Evolutionary conservation across 2,797 vertebrate species (phyloP).

Genomic region (Staurois parvus): DNA sequence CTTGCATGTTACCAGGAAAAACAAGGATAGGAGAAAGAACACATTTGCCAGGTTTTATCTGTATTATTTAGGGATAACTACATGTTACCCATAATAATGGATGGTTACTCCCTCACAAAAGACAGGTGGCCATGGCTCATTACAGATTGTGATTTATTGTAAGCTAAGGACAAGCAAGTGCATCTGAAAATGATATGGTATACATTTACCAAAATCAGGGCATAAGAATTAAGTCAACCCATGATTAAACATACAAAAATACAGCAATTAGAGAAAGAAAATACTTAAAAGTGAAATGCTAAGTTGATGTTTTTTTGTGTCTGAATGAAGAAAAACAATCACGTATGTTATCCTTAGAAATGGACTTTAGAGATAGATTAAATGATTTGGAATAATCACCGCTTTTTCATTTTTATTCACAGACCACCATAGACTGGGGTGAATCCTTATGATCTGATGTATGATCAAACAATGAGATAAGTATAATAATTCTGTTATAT

Average conservation of each 20-base stretch:
- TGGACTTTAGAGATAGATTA: constrained; percentile 46
- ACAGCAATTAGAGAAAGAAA: constrained; percentile 53
- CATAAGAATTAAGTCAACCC: constrained; percentile 59
- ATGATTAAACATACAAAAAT: constrained; percentile 58
- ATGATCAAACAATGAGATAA: constrained; percentile 34
- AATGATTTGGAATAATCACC: constrained; percentile 58
- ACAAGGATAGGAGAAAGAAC: constrained; percentile 41
- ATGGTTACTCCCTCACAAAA: constrained; percentile 60
- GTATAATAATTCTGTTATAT: constrained; percentile 12
- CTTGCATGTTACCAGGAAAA: constrained; percentile 43
- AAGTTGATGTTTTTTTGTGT: constrained; percentile 42
- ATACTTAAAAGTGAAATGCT: constrained; percentile 44
- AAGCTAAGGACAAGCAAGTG: constrained; percentile 59
- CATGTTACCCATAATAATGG: constrained; percentile 60
- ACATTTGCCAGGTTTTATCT: constrained; percentile 59
- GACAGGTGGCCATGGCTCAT: constrained; percentile 59
- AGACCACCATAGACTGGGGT: neutral
- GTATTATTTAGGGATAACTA: constrained; percentile 60
- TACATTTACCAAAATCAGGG: constrained; percentile 58
- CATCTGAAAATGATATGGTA: constrained; percentile 62
- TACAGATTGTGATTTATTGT: constrained; percentile 54
- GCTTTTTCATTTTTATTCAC: constrained; percentile 27
- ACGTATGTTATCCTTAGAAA: constrained; percentile 42
- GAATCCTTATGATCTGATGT: constrained; percentile 34
- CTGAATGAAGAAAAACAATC: constrained; percentile 33